These are phyloP conservation scores for Apodemia duryi DNA, from an alignment of 2,888 invertebrate species.

Conservation along the genomic window DNA sequence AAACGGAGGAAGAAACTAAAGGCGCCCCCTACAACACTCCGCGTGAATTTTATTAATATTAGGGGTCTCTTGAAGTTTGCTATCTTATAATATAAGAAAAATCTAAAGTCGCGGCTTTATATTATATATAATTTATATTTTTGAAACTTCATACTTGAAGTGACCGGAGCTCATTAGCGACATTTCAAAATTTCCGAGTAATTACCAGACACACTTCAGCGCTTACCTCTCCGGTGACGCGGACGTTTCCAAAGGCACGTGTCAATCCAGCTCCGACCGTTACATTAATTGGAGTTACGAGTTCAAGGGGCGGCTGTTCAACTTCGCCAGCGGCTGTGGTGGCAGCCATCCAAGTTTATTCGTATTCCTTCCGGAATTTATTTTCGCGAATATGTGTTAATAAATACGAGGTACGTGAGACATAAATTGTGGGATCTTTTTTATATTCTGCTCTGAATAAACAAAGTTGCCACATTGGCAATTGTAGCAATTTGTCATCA, in stretches of 20 bases:
- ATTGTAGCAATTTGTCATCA: neutral
- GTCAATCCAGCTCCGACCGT: neutral
- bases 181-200: neutral
- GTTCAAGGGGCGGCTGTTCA: slow-evolving; percentile 4
- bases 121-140: neutral
- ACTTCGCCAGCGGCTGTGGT: neutral
- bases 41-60: too few species aligned
- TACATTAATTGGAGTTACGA: neutral
- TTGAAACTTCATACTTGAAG: neutral
- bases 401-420: neutral
- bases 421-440: neutral
- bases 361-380: slow-evolving; percentile 3
- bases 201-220: neutral
- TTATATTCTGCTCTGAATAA: neutral
- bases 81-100: too few species aligned
- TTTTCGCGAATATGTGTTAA: neutral
- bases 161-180: neutral
- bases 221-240: neutral
- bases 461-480: neutral
- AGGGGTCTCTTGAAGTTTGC: too few species aligned
- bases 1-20: too few species aligned
- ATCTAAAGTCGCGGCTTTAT: too few species aligned
- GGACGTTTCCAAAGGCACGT: neutral
- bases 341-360: slow-evolving; percentile 4
- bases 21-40: too few species aligned